Base-by-base conservation (phyloP, 1,140 invertebrate genomes). In the Cydia pomonella region DNA sequence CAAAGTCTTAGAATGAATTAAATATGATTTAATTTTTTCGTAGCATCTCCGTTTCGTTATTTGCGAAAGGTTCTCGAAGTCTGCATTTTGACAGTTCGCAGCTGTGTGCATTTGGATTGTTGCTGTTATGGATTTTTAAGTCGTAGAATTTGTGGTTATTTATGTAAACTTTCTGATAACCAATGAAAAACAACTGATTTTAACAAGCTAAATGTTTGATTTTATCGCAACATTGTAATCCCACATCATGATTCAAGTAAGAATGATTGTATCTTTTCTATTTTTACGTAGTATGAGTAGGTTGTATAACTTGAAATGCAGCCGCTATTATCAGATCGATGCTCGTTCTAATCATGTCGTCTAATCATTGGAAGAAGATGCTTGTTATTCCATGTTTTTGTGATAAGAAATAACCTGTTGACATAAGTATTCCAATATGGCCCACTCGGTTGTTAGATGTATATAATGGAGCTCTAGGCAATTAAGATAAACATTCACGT, bases 41-140 rank as follows among this genome's bases (percentile, higher is more conserved):
- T 59, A 9, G 0, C n/a, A 23, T 59, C 21, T 23, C 10, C 53
- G 21, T 59, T 59, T 59, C 10, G 18, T 59, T 59, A 12, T 7
- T 59, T 9, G n/a, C 16, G 12, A 66, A 66, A 27, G 63, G 63
- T 66, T 66, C 27, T 29, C 62, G 23, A 72, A 21, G 12, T 72
- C 41, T 73, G 33, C 18, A 21, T 79, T 86, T 90, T 91, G 88
- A 91, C 89, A 86, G 82, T 82, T 90, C 82, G 88, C 90, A 92
- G 88, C 87, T 91, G 87, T 79, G 82, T 75, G 75, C 77, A 78
- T 73, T 79, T 78, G 76, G 76, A 79, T 77, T 76, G 80, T 89
- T 89, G 84, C 84, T 81, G 85, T 82, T 83, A 80, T 83, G 72
- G 78, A 80, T 80, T 80, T 81, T 80, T 79, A 71, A 77, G 79